Percentiles rank a stretch among this genome's conserved stretches.
These are phyloP conservation scores for Ploceus nigricollis DNA, from an alignment of 2,113 vertebrate genomes.

Conservation along the genomic window DNA sequence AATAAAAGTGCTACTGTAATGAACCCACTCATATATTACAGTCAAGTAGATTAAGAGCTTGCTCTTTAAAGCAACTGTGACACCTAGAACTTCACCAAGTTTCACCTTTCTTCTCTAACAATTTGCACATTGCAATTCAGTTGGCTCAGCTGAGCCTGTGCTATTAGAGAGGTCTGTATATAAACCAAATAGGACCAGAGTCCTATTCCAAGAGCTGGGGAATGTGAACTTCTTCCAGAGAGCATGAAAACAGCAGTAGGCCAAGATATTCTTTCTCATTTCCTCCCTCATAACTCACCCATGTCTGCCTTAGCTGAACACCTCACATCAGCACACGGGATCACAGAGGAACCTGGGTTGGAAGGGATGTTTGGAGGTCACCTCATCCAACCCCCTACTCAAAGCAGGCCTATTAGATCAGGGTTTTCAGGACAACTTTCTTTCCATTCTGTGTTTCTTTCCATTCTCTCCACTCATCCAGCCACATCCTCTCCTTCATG, in stretches of 20 bases:
- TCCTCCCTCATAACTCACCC: neutral
- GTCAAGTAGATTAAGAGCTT: neutral
- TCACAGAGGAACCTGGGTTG: neutral
- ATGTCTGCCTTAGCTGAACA: neutral
- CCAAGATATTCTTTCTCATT: neutral
- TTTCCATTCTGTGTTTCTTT: neutral
- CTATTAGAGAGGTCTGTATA: neutral
- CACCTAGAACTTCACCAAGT: neutral
- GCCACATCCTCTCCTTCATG: slow-evolving; percentile 28
- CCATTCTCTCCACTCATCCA: neutral
- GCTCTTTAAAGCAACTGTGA: neutral
- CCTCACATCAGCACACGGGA: neutral
- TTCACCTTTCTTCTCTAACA: neutral
- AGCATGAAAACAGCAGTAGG: neutral
- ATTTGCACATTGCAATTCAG: neutral
- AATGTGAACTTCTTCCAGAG: neutral
- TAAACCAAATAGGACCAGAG: neutral
- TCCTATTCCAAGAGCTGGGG: neutral
- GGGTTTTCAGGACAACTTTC: neutral
- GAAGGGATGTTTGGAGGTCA: neutral
- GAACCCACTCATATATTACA: neutral
- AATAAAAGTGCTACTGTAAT: neutral
- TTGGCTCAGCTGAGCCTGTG: neutral
- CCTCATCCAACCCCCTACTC: neutral
- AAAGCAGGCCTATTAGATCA: neutral